Evolutionary conservation across 1,140 invertebrate species (phyloP).

Genomic region (Bombus consobrinus): DNA sequence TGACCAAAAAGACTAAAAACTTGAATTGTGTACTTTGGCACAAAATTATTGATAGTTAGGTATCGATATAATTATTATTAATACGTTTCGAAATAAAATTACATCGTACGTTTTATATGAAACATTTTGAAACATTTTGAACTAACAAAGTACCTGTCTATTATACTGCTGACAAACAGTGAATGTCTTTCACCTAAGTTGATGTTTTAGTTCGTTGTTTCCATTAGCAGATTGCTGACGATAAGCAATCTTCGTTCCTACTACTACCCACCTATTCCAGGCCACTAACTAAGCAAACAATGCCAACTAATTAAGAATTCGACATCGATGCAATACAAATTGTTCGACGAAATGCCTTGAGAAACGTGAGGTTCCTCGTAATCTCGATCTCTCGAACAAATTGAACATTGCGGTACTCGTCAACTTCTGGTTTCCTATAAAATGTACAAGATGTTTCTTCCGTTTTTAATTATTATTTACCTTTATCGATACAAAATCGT

Average conservation of each 20-base stretch:
- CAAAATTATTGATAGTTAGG: too few relatives aligned
- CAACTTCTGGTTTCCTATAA: not conserved
- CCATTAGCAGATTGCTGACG: slow-evolving; percentile 43
- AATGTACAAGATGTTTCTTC: too few relatives aligned
- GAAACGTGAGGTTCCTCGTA: not conserved
- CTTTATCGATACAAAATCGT: too few relatives aligned
- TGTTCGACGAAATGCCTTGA: not conserved
- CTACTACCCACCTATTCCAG: slow-evolving; percentile 55
- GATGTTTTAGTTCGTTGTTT: slow-evolving; percentile 11
- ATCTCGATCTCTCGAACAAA: not conserved
- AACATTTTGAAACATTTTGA: too few relatives aligned
- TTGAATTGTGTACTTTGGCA: too few relatives aligned
- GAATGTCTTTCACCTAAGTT: slow-evolving; percentile 23
- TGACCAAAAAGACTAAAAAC: too few relatives aligned
- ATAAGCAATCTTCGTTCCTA: slow-evolving; percentile 46
- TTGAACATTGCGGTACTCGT: not conserved
- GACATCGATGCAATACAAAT: slow-evolving; percentile 54
- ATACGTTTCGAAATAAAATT: too few relatives aligned
- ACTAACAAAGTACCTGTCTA: too few relatives aligned
- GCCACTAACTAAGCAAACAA: slow-evolving; percentile 68
- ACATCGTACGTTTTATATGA: too few relatives aligned
- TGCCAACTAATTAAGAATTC: slow-evolving; percentile 76
- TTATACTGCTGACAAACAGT: not conserved
- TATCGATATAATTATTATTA: too few relatives aligned
- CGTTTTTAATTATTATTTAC: too few relatives aligned